Evolutionary conservation across 2,888 invertebrate species (phyloP).

Genomic region (Adela reaumurella): DNA sequence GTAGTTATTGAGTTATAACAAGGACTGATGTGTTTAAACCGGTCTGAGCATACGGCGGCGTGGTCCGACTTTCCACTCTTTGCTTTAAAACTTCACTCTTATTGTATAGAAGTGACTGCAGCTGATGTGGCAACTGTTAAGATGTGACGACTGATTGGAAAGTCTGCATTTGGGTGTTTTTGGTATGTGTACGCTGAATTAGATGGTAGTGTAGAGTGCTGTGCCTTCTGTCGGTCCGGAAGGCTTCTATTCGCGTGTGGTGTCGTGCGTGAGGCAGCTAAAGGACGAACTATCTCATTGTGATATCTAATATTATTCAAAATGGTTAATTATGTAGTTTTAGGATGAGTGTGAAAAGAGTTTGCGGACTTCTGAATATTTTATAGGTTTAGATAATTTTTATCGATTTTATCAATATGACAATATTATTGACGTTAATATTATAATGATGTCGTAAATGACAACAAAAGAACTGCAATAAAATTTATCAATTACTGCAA

Average conservation of each 20-base stretch:
- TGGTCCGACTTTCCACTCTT: not conserved
- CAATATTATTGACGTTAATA: not conserved
- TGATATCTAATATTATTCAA: slow-evolving; percentile 51
- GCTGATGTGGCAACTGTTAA: not conserved
- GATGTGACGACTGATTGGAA: not conserved
- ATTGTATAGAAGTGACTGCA: not conserved
- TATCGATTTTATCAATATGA: not conserved
- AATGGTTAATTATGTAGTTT: not conserved
- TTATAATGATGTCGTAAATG: not conserved
- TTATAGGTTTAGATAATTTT: not conserved
- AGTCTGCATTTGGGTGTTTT: not conserved
- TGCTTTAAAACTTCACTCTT: not conserved
- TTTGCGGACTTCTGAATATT: not conserved
- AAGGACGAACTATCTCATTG: slow-evolving; percentile 31
- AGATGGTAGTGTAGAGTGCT: not conserved
- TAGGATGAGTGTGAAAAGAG: not conserved
- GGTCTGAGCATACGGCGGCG: not conserved
- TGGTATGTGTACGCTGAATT: not conserved
- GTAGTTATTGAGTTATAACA: not conserved
- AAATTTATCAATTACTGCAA: not conserved
- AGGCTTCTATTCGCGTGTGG: not conserved
- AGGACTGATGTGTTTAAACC: not conserved
- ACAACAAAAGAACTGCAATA: not conserved
- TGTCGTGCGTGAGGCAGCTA: not conserved
- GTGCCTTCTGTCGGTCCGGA: not conserved